Percentiles rank a stretch among this genome's conserved stretches.
phyloP scores from a whole-genome alignment of 35 echinoderm and acorn worm species.

The Hemicentrotus pulcherrimus region DNA sequence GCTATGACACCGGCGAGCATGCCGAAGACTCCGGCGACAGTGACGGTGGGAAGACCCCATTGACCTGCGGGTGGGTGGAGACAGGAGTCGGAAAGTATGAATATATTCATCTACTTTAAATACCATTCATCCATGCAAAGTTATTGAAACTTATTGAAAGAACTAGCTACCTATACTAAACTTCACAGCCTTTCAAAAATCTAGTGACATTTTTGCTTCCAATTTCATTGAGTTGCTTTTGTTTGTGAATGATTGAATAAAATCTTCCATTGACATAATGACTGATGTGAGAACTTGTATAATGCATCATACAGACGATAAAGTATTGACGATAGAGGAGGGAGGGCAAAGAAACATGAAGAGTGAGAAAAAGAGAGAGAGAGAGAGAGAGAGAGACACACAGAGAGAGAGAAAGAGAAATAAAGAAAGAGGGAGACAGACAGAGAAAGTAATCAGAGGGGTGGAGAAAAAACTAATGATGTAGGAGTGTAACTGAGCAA shows the following conservation, averaged over 20 bases:
- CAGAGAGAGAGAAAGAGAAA: not conserved
- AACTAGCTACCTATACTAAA: too few relatives aligned
- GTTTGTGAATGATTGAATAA: too few relatives aligned
- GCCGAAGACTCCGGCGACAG: constrained; percentile 76
- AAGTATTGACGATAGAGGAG: too few relatives aligned
- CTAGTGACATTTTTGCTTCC: too few relatives aligned
- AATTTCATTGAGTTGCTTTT: too few relatives aligned
- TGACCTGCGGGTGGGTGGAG: constrained; percentile 66
- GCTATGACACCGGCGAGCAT: constrained; percentile 88
- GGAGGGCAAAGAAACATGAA: too few relatives aligned
- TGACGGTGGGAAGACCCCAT: constrained; percentile 62
- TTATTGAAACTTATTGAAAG: not conserved
- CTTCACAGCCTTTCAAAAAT: too few relatives aligned
- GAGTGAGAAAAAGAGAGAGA: not conserved
- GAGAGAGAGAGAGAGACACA: not conserved
- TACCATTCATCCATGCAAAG: not conserved
- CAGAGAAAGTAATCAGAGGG: not conserved
- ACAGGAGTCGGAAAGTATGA: constrained; percentile 34
- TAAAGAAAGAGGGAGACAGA: not conserved
- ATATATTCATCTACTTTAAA: not conserved
- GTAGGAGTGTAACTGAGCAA: not conserved
- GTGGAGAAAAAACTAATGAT: not conserved
- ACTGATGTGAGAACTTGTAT: too few relatives aligned
- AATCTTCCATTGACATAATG: too few relatives aligned
- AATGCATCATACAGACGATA: too few relatives aligned